These are phyloP conservation scores for Eupithecia centaureata DNA, from an alignment of 2,888 invertebrate genomes.

Conservation along the genomic window DNA sequence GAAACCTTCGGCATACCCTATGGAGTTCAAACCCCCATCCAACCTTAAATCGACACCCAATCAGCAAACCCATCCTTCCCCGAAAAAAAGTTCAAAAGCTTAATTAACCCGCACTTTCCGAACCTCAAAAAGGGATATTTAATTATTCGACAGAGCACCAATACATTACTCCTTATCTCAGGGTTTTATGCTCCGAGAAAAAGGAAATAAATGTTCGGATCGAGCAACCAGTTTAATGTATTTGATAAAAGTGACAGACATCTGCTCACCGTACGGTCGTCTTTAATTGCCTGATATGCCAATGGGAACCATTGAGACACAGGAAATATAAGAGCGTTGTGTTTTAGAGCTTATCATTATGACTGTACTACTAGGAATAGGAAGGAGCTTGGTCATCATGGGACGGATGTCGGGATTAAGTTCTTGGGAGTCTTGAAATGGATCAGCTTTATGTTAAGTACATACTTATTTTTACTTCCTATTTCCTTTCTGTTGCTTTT, in stretches of 20 bases:
- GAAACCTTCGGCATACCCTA: neutral
- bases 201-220: constrained; percentile 74
- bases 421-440: constrained; percentile 6
- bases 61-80: constrained; percentile 16
- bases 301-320: constrained; percentile 52
- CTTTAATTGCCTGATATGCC: constrained; percentile 81
- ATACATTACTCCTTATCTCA: constrained; percentile 80
- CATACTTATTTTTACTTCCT: neutral
- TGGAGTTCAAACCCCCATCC: neutral
- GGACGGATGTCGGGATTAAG: constrained; percentile 32
- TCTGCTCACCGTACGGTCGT: constrained; percentile 73
- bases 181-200: constrained; percentile 69
- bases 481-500: neutral
- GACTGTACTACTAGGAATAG: constrained; percentile 17
- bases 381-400: constrained; percentile 10
- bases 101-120: constrained; percentile 68
- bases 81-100: constrained; percentile 54
- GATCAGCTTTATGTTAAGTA: constrained; percentile 8
- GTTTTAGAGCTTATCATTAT: constrained; percentile 42
- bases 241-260: constrained; percentile 82
- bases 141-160: constrained; percentile 75
- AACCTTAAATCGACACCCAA: constrained; percentile 14
- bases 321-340: constrained; percentile 44
- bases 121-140: constrained; percentile 69
- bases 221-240: constrained; percentile 80